These are phyloP conservation scores for Noctilio leporinus DNA, from an alignment of 2,113 vertebrate species.

Conservation along the genomic window DNA sequence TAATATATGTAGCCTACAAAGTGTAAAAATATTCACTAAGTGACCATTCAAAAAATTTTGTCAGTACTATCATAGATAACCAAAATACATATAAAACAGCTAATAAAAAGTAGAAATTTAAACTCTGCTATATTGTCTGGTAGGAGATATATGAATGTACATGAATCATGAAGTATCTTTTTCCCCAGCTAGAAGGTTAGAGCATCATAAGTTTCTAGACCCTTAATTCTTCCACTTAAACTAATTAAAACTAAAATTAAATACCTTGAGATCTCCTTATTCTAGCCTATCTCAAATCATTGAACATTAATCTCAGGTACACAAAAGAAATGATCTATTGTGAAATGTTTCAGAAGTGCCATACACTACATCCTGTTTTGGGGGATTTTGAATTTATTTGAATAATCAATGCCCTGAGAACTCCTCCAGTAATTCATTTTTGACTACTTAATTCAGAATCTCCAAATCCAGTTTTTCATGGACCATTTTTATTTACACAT, in stretches of 20 bases:
- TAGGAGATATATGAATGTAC: not conserved
- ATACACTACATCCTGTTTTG: not conserved
- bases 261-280: not conserved
- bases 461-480: not conserved
- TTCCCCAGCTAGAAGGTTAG: not conserved
- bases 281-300: not conserved
- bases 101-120: not conserved
- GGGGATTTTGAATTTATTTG: not conserved
- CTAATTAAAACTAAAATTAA: not conserved
- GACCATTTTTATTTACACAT: not conserved
- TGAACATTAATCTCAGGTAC: not conserved
- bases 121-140: not conserved
- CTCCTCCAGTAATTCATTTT: not conserved
- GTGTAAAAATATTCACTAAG: not conserved
- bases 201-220: not conserved
- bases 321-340: not conserved
- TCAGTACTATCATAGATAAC: not conserved
- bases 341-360: not conserved
- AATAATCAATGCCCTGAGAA: not conserved
- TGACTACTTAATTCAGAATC: not conserved
- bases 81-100: not conserved
- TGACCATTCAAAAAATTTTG: not conserved
- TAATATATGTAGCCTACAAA: not conserved
- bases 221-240: not conserved
- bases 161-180: not conserved